Evolutionary conservation across 2,113 vertebrate species (phyloP), one percentile per base, ranked within the genome.

Genomic region (Nothobranchius kuhntae): DNA sequence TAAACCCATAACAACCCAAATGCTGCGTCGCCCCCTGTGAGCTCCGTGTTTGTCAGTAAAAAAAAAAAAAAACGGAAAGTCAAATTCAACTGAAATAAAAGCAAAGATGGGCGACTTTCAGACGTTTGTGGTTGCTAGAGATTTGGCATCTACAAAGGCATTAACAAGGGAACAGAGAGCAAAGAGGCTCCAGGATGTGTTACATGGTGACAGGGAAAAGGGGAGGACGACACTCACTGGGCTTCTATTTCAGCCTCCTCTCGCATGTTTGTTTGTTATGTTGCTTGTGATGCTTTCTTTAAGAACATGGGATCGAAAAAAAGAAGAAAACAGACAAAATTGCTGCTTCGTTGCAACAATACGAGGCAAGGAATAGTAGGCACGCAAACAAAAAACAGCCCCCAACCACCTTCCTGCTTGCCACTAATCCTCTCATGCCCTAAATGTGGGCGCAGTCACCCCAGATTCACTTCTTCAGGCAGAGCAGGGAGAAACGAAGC

Each of bases 371-470:
- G 48, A 86, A 83, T 56, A 72, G 68, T 51, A 58, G 68, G 78
- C 64, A 73, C 78, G 87, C 81, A 78, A 82, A 88, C 75, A 87
- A 80, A 88, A 89, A 86, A 81, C 83, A 88, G 79, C 73, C 86
- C 80, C 68, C 68, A 84, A 88, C 87, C 82, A 82, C 81, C 73
- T 79, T 79, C 86, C 69, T 62, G 72, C 83, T 87, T 50, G 58
- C 75, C 84, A 68, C 76, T 90, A 91, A 92, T 91, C 91, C 86
- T 81, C 71, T 68, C 75, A 62, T 88, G 87, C 76, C 85, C 90
- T 89, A 89, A 90, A 88, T 89, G 85, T 87, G 82, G 78, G 66
- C 75, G 68, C 75, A 73, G 61, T 81, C 85, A 82, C 82, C 85
- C 84, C 80, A 70, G 76, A 88, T 82, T 87, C 68, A 80, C 70